These are phyloP conservation scores for Cylas formicarius DNA, from an alignment of 1,140 invertebrate genomes.

Conservation along the genomic window DNA sequence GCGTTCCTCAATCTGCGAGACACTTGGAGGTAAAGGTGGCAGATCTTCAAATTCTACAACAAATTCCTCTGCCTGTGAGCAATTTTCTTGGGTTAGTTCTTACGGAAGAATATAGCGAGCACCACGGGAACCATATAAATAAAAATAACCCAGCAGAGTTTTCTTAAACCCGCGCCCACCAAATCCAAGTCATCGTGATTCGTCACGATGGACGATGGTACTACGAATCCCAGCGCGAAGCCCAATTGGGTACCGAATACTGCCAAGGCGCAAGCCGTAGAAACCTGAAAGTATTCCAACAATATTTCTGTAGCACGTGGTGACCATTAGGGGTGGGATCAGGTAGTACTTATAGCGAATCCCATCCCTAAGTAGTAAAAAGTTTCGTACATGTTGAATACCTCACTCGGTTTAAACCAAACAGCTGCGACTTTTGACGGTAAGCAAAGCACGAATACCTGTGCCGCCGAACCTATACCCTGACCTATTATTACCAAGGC, in stretches of 20 bases:
- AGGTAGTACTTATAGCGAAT: too few relatives aligned
- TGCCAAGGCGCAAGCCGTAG: constrained; percentile 69
- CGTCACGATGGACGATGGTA: constrained; percentile 43
- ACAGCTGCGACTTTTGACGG: constrained; percentile 63
- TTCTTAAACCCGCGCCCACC: constrained; percentile 37
- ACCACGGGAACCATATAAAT: constrained; percentile 19
- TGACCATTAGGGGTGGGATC: too few relatives aligned
- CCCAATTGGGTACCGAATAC: constrained; percentile 72
- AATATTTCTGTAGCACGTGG: too few relatives aligned
- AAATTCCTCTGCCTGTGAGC: background rate
- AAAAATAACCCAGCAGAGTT: constrained; percentile 14
- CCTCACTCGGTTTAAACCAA: constrained; percentile 52
- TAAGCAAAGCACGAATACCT: constrained; percentile 62
- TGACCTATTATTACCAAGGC: constrained; percentile 59
- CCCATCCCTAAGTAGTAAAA: too few relatives aligned
- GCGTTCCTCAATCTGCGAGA: constrained; percentile 11
- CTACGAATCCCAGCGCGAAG: constrained; percentile 41
- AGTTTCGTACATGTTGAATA: too few relatives aligned
- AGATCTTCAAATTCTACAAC: constrained; percentile 20
- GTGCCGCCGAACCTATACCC: constrained; percentile 56
- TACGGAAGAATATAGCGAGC: constrained; percentile 20
- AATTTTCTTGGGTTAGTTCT: background rate
- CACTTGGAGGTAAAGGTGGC: constrained; percentile 17
- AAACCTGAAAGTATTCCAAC: constrained; percentile 40
- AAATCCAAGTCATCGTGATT: constrained; percentile 41